Conservation (phyloP, 2,888 invertebrate species). For the Catocala fraxini region DNA sequence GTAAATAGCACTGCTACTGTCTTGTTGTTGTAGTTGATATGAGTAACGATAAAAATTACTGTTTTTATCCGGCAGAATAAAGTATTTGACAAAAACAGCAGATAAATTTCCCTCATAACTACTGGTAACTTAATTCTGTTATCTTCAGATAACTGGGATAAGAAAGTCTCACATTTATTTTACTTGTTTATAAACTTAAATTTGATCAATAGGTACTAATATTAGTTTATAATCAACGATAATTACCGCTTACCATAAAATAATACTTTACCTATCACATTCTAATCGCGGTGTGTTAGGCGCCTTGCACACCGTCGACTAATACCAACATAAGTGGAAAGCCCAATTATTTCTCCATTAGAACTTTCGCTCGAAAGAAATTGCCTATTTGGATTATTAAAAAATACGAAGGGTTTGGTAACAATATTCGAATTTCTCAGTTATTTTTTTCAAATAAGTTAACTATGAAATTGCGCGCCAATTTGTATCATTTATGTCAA, state of each 20-base stretch:
- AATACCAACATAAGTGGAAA: slow-evolving; percentile 62
- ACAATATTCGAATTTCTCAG: slow-evolving; percentile 27
- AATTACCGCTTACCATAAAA: slow-evolving; percentile 45
- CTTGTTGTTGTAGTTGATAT: slow-evolving; percentile 21
- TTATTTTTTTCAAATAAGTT: slow-evolving; percentile 21
- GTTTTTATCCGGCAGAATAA: no score
- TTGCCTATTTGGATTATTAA: slow-evolving; percentile 67
- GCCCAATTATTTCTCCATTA: slow-evolving; percentile 77
- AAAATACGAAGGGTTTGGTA: slow-evolving; percentile 47
- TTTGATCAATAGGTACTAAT: no score
- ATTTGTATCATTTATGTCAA: not conserved
- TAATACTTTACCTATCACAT: slow-evolving; percentile 51
- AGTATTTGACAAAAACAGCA: no score
- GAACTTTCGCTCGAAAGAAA: slow-evolving; percentile 62
- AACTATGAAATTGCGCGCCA: slow-evolving; percentile 34
- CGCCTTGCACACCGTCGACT: slow-evolving; percentile 51
- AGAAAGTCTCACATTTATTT: no score
- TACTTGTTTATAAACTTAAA: no score
- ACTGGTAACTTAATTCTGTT: no score
- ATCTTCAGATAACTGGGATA: no score
- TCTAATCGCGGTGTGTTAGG: slow-evolving; percentile 56
- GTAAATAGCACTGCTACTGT: slow-evolving; percentile 26
- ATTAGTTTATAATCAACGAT: slow-evolving; percentile 11
- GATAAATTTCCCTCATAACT: no score
- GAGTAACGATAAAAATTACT: not conserved